A percentile compares a stretch with the other conserved stretches of the same genome.
These are phyloP conservation scores for Spinus pinus DNA, from an alignment of 2,797 vertebrate genomes.

Conservation along the genomic window DNA sequence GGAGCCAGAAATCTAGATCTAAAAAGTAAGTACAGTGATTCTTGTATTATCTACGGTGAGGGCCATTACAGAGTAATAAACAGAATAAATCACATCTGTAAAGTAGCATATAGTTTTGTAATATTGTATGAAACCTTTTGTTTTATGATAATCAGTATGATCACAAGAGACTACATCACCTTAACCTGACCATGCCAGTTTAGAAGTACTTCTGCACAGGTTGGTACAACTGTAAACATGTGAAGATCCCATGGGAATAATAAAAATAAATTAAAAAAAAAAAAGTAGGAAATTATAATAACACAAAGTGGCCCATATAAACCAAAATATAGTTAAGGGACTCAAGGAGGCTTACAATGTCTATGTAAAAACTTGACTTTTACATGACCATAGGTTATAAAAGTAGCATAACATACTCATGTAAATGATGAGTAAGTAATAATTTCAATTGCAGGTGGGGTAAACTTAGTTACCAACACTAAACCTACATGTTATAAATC, in stretches of 20 bases:
- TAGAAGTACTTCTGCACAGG: not conserved
- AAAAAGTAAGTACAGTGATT: conserved; percentile 84
- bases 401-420: not conserved
- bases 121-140: not conserved
- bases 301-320: accelerated
- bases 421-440: not conserved
- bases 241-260: not conserved
- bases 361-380: not conserved
- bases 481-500: not conserved
- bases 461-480: not conserved
- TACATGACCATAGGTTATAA: accelerated
- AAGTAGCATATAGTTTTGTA: not conserved
- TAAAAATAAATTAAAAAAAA: not conserved
- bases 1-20: conserved; percentile 96
- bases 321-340: not conserved
- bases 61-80: not conserved
- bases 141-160: not conserved
- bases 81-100: not conserved
- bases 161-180: not conserved
- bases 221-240: not conserved
- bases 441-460: not conserved
- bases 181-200: not conserved
- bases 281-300: not conserved
- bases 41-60: not conserved
- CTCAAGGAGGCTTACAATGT: not conserved